Evolutionary conservation across 2,797 vertebrate species (phyloP).

Genomic region (Enteromius viviparus): DNA sequence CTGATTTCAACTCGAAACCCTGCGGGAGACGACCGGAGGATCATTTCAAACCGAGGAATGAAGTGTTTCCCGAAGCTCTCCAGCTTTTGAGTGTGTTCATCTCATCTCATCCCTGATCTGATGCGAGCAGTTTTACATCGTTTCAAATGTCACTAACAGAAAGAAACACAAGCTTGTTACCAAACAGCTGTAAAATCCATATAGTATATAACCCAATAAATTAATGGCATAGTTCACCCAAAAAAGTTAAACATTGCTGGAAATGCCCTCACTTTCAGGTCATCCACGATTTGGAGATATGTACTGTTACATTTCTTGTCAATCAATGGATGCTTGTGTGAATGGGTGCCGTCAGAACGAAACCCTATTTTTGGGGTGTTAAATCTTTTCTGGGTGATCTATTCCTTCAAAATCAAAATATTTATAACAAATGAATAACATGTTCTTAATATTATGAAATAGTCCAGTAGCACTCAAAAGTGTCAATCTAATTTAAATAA

Average conservation of each 20-base stretch:
- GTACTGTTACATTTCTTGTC: background rate
- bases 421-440: background rate
- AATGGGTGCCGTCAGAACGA: background rate
- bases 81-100: background rate
- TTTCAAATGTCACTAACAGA: background rate
- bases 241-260: background rate
- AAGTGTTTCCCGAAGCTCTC: background rate
- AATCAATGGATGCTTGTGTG: background rate
- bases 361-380: too few relatives aligned
- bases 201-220: background rate
- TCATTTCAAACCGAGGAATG: background rate
- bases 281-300: background rate
- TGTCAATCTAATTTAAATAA: background rate
- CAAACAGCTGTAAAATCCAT: background rate
- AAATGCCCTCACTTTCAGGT: background rate
- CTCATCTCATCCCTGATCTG: background rate
- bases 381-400: too few relatives aligned
- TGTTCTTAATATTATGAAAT: background rate
- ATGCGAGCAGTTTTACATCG: background rate
- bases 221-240: background rate
- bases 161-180: background rate
- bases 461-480: background rate
- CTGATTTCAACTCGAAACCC: constrained; percentile 5
- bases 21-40: background rate
- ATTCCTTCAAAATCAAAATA: background rate